A percentile compares a stretch with the other conserved stretches of the same genome.
Conservation (phyloP, 2,113 vertebrate species). For the Nasalis larvatus region DNA sequence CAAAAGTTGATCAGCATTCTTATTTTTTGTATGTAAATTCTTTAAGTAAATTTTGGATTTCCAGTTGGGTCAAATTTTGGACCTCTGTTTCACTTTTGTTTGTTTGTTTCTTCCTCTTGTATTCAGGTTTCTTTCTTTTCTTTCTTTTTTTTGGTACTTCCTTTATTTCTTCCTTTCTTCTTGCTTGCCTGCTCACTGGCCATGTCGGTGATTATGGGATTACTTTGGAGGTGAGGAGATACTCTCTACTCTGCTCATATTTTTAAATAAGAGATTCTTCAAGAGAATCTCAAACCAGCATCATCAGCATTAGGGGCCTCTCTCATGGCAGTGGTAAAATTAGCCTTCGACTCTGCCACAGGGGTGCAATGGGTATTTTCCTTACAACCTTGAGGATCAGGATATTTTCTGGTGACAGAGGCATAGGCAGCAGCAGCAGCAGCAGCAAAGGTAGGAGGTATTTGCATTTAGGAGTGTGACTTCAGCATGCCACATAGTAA, state of each 20-base stretch:
- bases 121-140: neutral
- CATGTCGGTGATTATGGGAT: neutral
- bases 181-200: neutral
- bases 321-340: neutral
- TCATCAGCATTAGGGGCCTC: neutral
- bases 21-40: neutral
- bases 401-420: neutral
- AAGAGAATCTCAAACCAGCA: neutral
- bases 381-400: neutral
- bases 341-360: neutral
- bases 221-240: neutral
- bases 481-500: neutral
- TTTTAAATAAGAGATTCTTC: neutral
- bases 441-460: neutral
- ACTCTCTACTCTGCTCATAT: neutral
- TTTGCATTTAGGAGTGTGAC: neutral
- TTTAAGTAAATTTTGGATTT: neutral
- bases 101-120: neutral
- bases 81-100: neutral
- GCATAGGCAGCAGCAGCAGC: neutral
- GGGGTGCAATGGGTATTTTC: neutral
- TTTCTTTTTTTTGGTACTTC: neutral
- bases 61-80: neutral
- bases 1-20: neutral
- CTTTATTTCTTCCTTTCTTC: neutral